A percentile compares a stretch with the other conserved stretches of the same genome.
Conservation (phyloP, 1,140 invertebrate species). For the Drosophila tristis region DNA sequence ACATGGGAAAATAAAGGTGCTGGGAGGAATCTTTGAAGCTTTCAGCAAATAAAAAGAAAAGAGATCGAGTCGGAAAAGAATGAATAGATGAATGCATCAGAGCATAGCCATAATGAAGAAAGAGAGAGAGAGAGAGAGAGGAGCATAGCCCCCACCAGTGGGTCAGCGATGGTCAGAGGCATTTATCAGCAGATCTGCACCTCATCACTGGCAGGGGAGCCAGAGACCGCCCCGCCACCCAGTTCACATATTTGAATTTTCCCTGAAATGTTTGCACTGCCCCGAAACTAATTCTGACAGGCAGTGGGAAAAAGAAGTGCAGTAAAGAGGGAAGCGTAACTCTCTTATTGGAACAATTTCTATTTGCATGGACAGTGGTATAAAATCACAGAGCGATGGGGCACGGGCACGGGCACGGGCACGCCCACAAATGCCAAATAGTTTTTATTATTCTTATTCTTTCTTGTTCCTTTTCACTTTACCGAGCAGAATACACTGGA, state of each 20-base stretch:
- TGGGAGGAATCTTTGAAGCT: no score
- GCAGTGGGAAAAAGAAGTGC: background rate
- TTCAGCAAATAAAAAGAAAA: no score
- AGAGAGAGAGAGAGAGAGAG: no score
- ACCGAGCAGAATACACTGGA: background rate
- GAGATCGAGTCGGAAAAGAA: no score
- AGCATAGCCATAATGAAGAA: no score
- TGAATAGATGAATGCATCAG: no score
- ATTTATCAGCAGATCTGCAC: constrained; percentile 16
- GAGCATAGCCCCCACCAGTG: no score
- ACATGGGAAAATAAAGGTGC: no score
- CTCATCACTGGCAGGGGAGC: no score
- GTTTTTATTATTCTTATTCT: constrained; percentile 42
- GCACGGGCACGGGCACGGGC: background rate
- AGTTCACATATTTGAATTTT: constrained; percentile 47
- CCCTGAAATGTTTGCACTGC: constrained; percentile 37
- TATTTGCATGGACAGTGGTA: constrained; percentile 20
- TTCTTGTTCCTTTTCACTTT: constrained; percentile 6
- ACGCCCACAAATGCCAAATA: constrained; percentile 56
- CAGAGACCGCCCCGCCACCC: background rate
- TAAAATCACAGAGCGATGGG: constrained; percentile 17
- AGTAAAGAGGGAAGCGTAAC: constrained; percentile 4
- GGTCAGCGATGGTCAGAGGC: constrained; percentile 47
- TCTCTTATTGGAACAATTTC: constrained; percentile 43
- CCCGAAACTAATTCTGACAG: constrained; percentile 55